These are phyloP conservation scores for Polyodon spathula DNA, from an alignment of 2,113 vertebrate genomes.

Conservation along the genomic window DNA sequence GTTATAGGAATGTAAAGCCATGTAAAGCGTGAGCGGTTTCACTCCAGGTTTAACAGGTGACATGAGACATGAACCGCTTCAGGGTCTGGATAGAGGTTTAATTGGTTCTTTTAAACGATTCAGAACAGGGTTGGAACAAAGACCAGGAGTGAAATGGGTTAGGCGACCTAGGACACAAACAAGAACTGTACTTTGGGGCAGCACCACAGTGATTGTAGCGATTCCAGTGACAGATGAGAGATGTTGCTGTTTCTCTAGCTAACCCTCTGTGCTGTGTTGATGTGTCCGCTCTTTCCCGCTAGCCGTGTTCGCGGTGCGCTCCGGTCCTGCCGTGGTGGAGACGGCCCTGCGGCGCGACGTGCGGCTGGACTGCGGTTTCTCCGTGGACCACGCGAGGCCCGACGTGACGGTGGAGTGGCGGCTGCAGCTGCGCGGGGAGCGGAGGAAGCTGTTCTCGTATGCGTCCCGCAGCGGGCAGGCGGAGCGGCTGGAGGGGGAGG, in stretches of 20 bases:
- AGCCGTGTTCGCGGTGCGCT: conserved; percentile 49
- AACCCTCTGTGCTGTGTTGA: background rate
- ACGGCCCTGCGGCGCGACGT: conserved; percentile 30
- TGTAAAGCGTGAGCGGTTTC: too few species aligned
- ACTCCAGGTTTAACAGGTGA: too few species aligned
- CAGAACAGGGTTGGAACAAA: too few species aligned
- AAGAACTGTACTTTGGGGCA: too few species aligned
- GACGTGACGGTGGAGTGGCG: conserved; percentile 40
- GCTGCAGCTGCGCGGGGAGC: conserved; percentile 30
- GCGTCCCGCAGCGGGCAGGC: conserved; percentile 21
- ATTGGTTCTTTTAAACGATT: too few species aligned
- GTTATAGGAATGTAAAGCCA: too few species aligned
- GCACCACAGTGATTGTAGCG: too few species aligned
- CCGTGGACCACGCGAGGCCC: conserved; percentile 39
- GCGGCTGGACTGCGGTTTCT: conserved; percentile 52
- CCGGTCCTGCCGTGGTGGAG: conserved; percentile 35
- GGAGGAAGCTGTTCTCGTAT: conserved; percentile 33
- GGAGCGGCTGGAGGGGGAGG: conserved; percentile 13
- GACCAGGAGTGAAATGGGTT: background rate
- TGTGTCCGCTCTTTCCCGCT: background rate
- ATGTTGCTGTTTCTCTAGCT: background rate
- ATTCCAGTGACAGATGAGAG: too few species aligned
- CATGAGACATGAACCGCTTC: too few species aligned
- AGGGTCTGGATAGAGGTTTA: too few species aligned
- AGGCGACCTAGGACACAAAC: too few species aligned